These are phyloP conservation scores for Anabacerthia variegaticeps DNA, from an alignment of 2,797 vertebrate species.

Conservation along the genomic window DNA sequence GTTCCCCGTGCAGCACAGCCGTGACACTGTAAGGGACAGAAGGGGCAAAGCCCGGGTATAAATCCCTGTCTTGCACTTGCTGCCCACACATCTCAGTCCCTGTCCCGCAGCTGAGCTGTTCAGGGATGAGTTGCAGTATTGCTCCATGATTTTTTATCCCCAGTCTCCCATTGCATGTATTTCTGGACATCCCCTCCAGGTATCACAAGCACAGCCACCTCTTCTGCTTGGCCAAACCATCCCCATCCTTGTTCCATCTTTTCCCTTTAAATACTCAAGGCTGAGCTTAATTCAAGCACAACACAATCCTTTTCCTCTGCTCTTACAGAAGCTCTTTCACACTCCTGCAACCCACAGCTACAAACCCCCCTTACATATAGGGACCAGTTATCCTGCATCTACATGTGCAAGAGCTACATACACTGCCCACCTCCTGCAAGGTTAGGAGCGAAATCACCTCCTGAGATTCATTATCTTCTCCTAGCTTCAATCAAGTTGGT, in stretches of 20 bases:
- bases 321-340: not conserved
- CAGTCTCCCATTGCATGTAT: rapidly evolving
- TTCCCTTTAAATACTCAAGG: not conserved
- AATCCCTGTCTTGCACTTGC: not conserved
- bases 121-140: not conserved
- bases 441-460: not conserved
- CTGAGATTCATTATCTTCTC: not conserved
- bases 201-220: not conserved
- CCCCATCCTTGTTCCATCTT: not conserved
- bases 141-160: not conserved
- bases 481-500: not conserved
- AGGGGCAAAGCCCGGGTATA: not conserved
- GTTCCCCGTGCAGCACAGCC: not conserved
- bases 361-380: rapidly evolving
- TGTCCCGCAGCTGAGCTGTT: rapidly evolving
- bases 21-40: not conserved
- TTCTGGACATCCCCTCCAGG: not conserved
- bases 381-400: not conserved
- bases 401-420: rapidly evolving
- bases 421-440: not conserved
- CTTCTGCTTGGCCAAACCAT: not conserved
- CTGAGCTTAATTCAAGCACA: not conserved
- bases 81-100: rapidly evolving
- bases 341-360: not conserved
- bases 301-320: not conserved